Conservation (phyloP, 1,140 invertebrate genomes). For the Aphidius ervi region DNA sequence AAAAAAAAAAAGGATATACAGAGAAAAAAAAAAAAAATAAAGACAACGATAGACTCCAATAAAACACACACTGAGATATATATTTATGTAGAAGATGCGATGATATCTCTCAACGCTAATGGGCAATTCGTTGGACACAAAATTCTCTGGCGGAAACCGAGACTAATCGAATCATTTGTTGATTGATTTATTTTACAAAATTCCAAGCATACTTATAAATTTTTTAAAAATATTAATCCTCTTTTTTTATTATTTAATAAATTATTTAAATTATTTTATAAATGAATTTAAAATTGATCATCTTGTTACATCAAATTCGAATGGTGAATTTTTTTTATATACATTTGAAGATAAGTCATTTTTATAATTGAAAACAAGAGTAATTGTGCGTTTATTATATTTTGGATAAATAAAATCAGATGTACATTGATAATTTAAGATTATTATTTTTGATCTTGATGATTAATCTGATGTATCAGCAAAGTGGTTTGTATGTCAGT, state of each 20-base stretch:
- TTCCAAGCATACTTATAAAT: background rate
- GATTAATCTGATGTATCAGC: slow-evolving; percentile 4
- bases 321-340: too few species aligned
- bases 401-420: too few species aligned
- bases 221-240: background rate
- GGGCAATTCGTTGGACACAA: slow-evolving; percentile 15
- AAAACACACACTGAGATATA: background rate
- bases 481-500: slow-evolving; percentile 7
- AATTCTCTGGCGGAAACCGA: slow-evolving; percentile 1
- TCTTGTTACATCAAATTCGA: too few species aligned
- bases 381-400: too few species aligned
- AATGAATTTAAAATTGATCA: too few species aligned
- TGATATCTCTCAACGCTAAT: slow-evolving; percentile 15
- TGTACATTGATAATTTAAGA: background rate
- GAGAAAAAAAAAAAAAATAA: background rate
- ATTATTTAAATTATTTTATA: too few species aligned
- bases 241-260: background rate
- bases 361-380: too few species aligned
- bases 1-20: background rate
- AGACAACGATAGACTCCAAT: background rate
- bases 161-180: slow-evolving; percentile 12
- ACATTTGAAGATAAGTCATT: too few species aligned
- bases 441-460: background rate
- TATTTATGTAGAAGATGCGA: background rate
- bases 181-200: slow-evolving; percentile 12